Evolutionary conservation across 2,888 invertebrate species (phyloP), one percentile per base, ranked within the genome.

Genomic region (Plagiodera versicolora): DNA sequence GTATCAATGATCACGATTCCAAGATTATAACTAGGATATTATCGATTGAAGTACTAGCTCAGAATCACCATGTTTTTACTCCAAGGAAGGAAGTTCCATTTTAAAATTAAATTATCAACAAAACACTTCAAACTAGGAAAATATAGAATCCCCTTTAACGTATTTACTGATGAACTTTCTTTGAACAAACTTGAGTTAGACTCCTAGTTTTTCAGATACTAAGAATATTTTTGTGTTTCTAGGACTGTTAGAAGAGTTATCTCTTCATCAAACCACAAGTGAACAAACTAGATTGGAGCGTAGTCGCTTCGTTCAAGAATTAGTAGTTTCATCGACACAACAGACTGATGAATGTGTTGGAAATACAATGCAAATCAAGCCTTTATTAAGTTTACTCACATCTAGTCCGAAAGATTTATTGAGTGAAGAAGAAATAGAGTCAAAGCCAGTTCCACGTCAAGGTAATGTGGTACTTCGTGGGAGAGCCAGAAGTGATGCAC

Each of bases 281-380:
- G 86, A 86, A 70, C 80, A 83, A 70, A 83, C 84, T 71, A 83
- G 85, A 63, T 85, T 86, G 64, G 87, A 89, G 79, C 83, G 85
- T 63, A 85, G 85, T 75, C 82, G 87, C 73, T 90, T 89, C 81
- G 87, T 89, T 65, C 88, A 89, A 80, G 87, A 89, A 78, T 79
- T 90, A 69, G 79, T 89, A 69, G 79, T 89, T 70, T 86, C 87
- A 39, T 85, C 87, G 14, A 67, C 69, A 9, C 63, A 67, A 53
- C 67, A 68, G 28, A 49, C 60, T n/a, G 61, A 63, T 35, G 55
- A 65, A 35, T 50, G 62, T 19, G 56, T 57, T 24, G 16, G 47
- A 1, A 35, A 18, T 6, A 20, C 28, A 6, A 16, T 46, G 47
- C 49, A 53, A n/a, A 55, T 65, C 16, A 64, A 66, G 58, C 53